Base-by-base conservation (phyloP, 1,140 invertebrate genomes). In the Mya arenaria region DNA sequence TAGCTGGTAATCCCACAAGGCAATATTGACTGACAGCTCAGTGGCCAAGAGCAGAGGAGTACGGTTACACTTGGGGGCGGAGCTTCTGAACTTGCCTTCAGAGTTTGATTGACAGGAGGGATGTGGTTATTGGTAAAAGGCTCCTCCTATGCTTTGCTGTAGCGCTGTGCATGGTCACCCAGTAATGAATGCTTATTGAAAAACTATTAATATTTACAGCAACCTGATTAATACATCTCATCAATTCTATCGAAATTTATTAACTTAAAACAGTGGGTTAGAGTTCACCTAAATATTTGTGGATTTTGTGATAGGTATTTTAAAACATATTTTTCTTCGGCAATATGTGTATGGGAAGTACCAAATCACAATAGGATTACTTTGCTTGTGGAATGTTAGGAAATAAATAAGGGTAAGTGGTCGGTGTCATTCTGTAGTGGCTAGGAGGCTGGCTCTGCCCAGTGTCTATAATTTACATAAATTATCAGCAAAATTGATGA, bases 171-270 rank as follows among this genome's bases (percentile, higher is more conserved):
- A 44, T 75, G 60, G 73, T 75, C 73, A 63, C 23, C 60, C 60
- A 63, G 58, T 75, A 75, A 63, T 75, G 58, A 75, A 62, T 62
- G 55, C 62, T 75, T 75, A 75, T 75, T 75, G 73, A 60, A 75
- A 62, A 75, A 48, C 73, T 75, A 75, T 75, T 75, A 75, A 75
- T 75, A 75, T 75, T 75, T 62, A 75, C 62, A 60, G 73, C 13
- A 23, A 4, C 13, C 10, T 30, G 58, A 75, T 75, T 75, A 65
- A 44, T 62, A 28, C 39, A 60, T 62, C 41, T 52, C 37, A 36
- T 75, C 30, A 34, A 72, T 56, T 25, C 32, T 36, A 52, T 72
- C 41, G 23, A 3, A 39, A 32, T 48, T 56, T 72, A 52, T 36
- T 36, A 36, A 44, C 41, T 72, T 72, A 36, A 68, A n/a, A 34